phyloP scores from a whole-genome alignment of 2,113 vertebrate species.

The Cariama cristata region DNA sequence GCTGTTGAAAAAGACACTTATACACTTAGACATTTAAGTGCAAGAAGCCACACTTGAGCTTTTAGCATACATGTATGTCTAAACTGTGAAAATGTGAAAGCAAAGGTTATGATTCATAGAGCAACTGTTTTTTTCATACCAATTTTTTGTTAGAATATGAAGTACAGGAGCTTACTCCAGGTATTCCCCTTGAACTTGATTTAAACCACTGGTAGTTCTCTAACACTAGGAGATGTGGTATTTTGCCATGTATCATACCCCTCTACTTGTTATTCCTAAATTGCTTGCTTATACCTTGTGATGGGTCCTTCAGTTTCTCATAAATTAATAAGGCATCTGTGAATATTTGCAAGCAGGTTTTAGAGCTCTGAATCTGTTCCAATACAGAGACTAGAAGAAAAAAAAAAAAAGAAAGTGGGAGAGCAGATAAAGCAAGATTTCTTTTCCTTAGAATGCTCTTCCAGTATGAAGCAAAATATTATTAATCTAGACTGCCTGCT shows the following conservation, averaged over 20 bases:
- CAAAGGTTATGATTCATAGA: conserved; percentile 62
- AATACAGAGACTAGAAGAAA: conserved; percentile 39
- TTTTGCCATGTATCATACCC: conserved; percentile 49
- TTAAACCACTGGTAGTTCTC: conserved; percentile 46
- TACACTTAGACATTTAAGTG: conserved; percentile 18
- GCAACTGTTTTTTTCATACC: conserved; percentile 43
- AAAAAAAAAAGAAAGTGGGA: not conserved
- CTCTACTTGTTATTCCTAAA: conserved; percentile 67
- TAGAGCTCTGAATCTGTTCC: conserved; percentile 62
- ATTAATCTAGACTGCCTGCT: conserved; percentile 84
- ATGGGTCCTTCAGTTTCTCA: conserved; percentile 73
- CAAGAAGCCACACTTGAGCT: conserved; percentile 53
- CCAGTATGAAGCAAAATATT: conserved; percentile 76
- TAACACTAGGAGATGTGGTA: not conserved
- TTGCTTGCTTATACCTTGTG: conserved; percentile 73
- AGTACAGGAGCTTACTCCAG: not conserved
- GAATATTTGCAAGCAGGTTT: conserved; percentile 69
- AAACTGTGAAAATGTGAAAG: conserved; percentile 65
- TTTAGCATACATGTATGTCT: conserved; percentile 67
- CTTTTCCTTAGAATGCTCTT: conserved; percentile 75
- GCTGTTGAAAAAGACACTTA: conserved; percentile 31
- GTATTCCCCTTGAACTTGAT: conserved; percentile 61
- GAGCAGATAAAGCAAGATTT: conserved; percentile 71
- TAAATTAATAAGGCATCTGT: conserved; percentile 79
- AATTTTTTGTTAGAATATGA: conserved; percentile 60